These are phyloP conservation scores for Callospermophilus lateralis DNA, from an alignment of 2,113 vertebrate genomes.

Conservation along the genomic window DNA sequence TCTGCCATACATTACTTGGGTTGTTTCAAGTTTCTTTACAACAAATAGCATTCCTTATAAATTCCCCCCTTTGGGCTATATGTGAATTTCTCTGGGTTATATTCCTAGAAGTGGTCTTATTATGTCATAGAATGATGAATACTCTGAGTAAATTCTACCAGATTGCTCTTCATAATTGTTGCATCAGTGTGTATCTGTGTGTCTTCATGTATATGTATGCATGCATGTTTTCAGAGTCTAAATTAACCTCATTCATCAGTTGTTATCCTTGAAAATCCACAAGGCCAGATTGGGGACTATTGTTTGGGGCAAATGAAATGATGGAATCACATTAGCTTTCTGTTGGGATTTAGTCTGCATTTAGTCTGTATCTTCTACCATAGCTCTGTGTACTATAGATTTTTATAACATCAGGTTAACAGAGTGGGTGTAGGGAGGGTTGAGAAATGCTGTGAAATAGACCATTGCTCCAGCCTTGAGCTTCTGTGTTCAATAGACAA, in stretches of 20 bases:
- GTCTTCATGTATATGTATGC: background rate
- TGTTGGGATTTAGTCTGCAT: background rate
- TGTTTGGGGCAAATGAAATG: slow-evolving; percentile 35
- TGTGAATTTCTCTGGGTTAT: slow-evolving; percentile 52
- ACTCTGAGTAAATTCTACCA: slow-evolving; percentile 32
- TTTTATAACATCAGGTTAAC: slow-evolving; percentile 46
- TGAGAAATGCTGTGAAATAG: background rate
- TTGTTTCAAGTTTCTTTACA: slow-evolving; percentile 49
- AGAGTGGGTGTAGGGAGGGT: background rate
- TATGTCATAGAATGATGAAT: background rate
- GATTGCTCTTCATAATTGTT: background rate
- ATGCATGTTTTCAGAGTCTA: background rate
- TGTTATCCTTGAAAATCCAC: slow-evolving; percentile 30
- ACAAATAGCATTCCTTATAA: background rate
- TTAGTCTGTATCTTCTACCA: background rate
- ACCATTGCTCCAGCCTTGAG: background rate
- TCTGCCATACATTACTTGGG: background rate
- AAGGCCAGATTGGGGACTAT: background rate
- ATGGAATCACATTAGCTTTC: slow-evolving; percentile 28
- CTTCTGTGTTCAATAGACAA: background rate
- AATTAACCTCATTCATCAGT: slow-evolving; percentile 3
- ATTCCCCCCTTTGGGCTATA: background rate
- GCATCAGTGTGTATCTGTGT: background rate
- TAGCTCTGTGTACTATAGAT: background rate
- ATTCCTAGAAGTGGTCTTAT: background rate